Evolutionary conservation across 2,888 invertebrate species (phyloP).

Genomic region (Harmothoe impar): DNA sequence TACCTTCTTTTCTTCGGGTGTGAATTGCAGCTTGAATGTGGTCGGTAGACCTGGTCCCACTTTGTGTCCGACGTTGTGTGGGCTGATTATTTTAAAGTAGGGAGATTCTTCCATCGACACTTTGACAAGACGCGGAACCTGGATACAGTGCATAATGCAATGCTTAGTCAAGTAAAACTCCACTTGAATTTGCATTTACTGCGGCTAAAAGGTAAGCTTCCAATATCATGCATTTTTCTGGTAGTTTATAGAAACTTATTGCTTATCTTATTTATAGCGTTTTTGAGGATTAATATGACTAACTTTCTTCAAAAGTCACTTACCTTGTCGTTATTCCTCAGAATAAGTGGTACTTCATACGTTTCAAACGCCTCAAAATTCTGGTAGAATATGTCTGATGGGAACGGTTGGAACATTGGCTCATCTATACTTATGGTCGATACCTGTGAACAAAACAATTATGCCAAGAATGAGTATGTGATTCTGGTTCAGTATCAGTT

Average conservation of each 20-base stretch:
- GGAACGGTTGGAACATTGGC: slow-evolving; percentile 84
- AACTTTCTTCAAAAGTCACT: slow-evolving; percentile 11
- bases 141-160: slow-evolving; percentile 60
- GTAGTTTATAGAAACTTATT: too few relatives aligned
- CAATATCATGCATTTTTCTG: too few relatives aligned
- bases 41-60: slow-evolving; percentile 89
- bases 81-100: slow-evolving; percentile 83
- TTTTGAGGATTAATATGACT: too few relatives aligned
- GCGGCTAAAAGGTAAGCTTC: too few relatives aligned
- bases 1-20: slow-evolving; percentile 85
- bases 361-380: slow-evolving; percentile 82
- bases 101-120: slow-evolving; percentile 83
- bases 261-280: too few relatives aligned
- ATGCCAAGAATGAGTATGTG: not conserved
- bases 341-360: slow-evolving; percentile 82
- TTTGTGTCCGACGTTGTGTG: slow-evolving; percentile 84
- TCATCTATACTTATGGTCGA: slow-evolving; percentile 83
- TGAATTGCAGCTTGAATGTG: slow-evolving; percentile 87
- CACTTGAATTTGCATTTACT: too few relatives aligned
- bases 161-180: too few relatives aligned
- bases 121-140: slow-evolving; percentile 83
- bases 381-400: slow-evolving; percentile 83
- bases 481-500: too few relatives aligned
- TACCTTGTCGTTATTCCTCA: slow-evolving; percentile 84
- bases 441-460: slow-evolving; percentile 76